Evolutionary conservation across 2,888 invertebrate species (phyloP).

Genomic region (Scrobipalpa costella): DNA sequence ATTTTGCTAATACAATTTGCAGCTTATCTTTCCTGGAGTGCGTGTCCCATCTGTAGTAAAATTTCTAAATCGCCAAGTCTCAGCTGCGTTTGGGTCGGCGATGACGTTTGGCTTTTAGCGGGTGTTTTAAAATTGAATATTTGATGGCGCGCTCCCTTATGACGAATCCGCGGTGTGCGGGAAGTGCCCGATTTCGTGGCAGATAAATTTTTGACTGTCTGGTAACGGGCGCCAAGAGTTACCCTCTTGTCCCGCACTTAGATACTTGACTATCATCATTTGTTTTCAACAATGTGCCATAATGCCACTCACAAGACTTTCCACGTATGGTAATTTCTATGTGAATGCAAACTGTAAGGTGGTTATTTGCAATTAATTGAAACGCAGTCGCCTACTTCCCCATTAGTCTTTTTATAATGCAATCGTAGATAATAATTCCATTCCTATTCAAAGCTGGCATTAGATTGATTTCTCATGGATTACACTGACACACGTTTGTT

Average conservation of each 20-base stretch:
- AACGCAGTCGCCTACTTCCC: constrained; percentile 1
- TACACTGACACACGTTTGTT: constrained; percentile 23
- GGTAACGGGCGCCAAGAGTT: constrained; percentile 64
- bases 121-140: constrained; percentile 81
- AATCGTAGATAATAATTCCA: constrained; percentile 4
- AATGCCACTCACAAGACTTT: background rate
- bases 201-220: constrained; percentile 74
- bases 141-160: constrained; percentile 78
- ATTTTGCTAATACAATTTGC: constrained; percentile 78
- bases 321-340: background rate
- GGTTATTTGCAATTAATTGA: background rate
- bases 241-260: constrained; percentile 52
- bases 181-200: constrained; percentile 62
- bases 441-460: constrained; percentile 15
- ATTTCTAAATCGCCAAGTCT: constrained; percentile 77
- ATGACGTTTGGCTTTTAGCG: constrained; percentile 81
- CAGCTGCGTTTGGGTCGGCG: constrained; percentile 75
- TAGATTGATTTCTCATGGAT: constrained; percentile 28
- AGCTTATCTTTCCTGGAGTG: constrained; percentile 66
- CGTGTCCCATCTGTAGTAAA: constrained; percentile 78
- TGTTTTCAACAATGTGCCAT: constrained; percentile 46
- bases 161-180: constrained; percentile 70
- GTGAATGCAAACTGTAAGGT: background rate
- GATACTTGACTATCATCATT: constrained; percentile 55
- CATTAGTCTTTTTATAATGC: constrained; percentile 2